Evolutionary conservation across 2,888 invertebrate genomes (phyloP).

Genomic region (Blastobasis lacticolella): DNA sequence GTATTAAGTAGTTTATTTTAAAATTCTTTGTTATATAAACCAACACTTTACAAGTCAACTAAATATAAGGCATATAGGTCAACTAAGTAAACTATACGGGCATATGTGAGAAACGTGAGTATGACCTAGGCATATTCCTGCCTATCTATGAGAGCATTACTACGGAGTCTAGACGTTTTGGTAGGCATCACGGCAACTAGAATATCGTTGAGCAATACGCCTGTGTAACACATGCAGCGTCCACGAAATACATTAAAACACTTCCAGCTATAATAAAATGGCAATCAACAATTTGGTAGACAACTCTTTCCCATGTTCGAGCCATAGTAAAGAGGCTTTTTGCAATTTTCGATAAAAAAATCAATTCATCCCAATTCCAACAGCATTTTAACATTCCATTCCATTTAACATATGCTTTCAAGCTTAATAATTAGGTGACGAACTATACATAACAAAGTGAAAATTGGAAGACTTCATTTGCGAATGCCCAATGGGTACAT

Average conservation of each 20-base stretch:
- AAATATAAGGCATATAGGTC: slow-evolving; percentile 10
- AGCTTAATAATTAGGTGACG: too few relatives aligned
- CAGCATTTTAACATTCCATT: too few relatives aligned
- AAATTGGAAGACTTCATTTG: slow-evolving; percentile 41
- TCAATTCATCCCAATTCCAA: too few relatives aligned
- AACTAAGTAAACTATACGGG: slow-evolving; percentile 8
- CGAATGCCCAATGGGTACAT: slow-evolving; percentile 55
- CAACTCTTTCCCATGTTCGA: too few relatives aligned
- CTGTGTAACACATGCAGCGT: too few relatives aligned
- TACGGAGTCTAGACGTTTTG: slow-evolving; percentile 40
- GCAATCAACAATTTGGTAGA: too few relatives aligned
- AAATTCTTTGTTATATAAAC: slow-evolving; percentile 74
- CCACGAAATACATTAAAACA: too few relatives aligned
- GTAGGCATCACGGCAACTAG: slow-evolving; percentile 55
- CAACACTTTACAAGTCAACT: slow-evolving; percentile 66
- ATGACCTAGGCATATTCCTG: slow-evolving; percentile 18
- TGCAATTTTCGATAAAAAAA: too few relatives aligned
- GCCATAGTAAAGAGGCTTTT: too few relatives aligned
- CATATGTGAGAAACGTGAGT: slow-evolving; percentile 24
- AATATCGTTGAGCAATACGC: slow-evolving; percentile 57
- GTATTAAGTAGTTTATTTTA: slow-evolving; percentile 71
- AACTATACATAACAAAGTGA: slow-evolving; percentile 64
- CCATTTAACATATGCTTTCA: too few relatives aligned
- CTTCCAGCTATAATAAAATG: too few relatives aligned
- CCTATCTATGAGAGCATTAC: slow-evolving; percentile 23